Evolutionary conservation across 2,888 invertebrate species (phyloP).

Genomic region (Aleiodes leptofemur): DNA sequence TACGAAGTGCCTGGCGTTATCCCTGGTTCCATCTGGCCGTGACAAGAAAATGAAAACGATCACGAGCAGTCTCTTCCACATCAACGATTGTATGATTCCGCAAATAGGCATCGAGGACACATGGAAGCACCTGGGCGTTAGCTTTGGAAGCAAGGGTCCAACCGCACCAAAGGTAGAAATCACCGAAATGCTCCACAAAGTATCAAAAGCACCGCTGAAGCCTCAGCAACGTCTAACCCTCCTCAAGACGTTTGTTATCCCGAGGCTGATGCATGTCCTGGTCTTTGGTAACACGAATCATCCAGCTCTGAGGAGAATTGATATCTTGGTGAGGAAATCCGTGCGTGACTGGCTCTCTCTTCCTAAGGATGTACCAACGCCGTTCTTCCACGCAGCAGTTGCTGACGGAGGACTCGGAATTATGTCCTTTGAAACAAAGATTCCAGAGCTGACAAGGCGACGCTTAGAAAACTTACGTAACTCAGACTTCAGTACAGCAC

Average conservation of each 20-base stretch:
- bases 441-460: constrained; percentile 16
- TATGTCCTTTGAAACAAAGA: not conserved
- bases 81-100: no score
- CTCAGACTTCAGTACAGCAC: not conserved
- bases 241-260: constrained; percentile 36
- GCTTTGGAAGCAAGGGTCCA: no score
- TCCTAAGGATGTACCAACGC: constrained; percentile 22
- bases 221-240: constrained; percentile 43
- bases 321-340: not conserved
- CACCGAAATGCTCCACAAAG: no score
- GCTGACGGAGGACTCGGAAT: constrained; percentile 43
- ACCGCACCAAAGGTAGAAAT: no score
- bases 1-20: no score
- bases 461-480: not conserved
- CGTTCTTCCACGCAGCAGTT: constrained; percentile 37
- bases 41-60: no score
- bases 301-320: not conserved
- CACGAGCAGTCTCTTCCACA: no score
- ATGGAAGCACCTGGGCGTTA: no score
- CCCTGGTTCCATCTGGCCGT: no score
- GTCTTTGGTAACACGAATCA: not conserved
- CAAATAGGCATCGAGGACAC: no score
- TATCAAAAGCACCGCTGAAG: no score
- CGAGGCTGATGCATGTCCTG: not conserved
- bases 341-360: constrained; percentile 12